Conservation (phyloP, 2,113 vertebrate genomes). For the Lagopus leucura region DNA sequence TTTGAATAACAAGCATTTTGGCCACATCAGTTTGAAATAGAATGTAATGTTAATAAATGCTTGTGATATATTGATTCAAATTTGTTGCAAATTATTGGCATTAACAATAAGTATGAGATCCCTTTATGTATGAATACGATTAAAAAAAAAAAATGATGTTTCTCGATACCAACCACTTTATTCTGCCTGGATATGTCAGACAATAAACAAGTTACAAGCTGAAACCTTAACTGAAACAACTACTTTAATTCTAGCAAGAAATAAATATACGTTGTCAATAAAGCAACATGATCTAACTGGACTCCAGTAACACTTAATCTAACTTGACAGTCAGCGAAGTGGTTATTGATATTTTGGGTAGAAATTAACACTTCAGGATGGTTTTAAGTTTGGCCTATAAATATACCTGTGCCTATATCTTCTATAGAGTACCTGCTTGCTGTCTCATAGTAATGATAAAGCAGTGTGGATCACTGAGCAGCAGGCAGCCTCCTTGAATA, state of each 20-base stretch:
- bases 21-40: background rate
- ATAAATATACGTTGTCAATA: background rate
- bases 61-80: background rate
- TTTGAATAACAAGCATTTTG: background rate
- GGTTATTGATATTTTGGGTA: background rate
- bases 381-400: background rate
- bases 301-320: background rate
- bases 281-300: background rate
- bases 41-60: background rate
- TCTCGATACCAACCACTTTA: background rate
- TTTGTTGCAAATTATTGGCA: background rate
- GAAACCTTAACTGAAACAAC: background rate
- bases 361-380: background rate
- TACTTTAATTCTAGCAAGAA: background rate
- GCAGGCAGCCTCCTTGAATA: background rate
- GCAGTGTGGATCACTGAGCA: background rate
- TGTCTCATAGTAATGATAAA: background rate
- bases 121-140: background rate
- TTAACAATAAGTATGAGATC: background rate
- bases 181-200: background rate
- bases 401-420: background rate
- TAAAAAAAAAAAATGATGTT: background rate
- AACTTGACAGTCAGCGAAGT: background rate
- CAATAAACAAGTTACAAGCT: background rate
- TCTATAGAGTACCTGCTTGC: background rate